Evolutionary conservation across 2,888 invertebrate genomes (phyloP).

Genomic region (Spilarctia lutea): DNA sequence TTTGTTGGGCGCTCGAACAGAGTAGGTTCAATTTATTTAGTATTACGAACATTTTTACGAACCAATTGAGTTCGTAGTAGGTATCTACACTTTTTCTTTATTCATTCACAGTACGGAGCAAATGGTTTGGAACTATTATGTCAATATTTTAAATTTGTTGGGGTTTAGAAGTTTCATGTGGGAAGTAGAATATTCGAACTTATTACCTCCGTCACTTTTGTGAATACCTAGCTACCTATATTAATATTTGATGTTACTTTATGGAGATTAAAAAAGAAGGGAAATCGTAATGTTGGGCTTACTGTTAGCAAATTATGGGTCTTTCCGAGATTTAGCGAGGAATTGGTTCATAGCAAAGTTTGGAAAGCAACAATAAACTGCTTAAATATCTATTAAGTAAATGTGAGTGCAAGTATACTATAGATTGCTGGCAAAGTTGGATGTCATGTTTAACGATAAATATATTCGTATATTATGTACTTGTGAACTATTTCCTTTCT

Average conservation of each 20-base stretch:
- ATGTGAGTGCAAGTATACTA: not conserved
- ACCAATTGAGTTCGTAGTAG: constrained; percentile 13
- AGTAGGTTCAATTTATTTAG: constrained; percentile 20
- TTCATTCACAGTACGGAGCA: constrained; percentile 2
- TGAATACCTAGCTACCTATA: too few species aligned
- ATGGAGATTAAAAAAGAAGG: too few species aligned
- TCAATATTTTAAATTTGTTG: constrained; percentile 14
- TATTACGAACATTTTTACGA: constrained; percentile 20
- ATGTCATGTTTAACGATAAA: not conserved
- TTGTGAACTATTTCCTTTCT: not conserved
- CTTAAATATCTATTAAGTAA: not conserved
- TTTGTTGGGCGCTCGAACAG: constrained; percentile 7
- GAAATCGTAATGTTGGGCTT: too few species aligned
- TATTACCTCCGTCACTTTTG: too few species aligned
- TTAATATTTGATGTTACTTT: too few species aligned
- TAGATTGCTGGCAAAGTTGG: not conserved
- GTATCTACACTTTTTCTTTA: constrained; percentile 6
- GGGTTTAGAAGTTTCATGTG: not conserved
- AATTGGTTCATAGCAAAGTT: not conserved
- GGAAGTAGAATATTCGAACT: not conserved
- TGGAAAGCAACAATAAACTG: not conserved
- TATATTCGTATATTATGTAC: not conserved
- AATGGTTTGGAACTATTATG: constrained; percentile 10
- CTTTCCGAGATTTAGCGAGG: not conserved
- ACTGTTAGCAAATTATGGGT: not conserved